Evolutionary conservation across 2,888 invertebrate genomes (phyloP).

Genomic region (Xylota segnis): DNA sequence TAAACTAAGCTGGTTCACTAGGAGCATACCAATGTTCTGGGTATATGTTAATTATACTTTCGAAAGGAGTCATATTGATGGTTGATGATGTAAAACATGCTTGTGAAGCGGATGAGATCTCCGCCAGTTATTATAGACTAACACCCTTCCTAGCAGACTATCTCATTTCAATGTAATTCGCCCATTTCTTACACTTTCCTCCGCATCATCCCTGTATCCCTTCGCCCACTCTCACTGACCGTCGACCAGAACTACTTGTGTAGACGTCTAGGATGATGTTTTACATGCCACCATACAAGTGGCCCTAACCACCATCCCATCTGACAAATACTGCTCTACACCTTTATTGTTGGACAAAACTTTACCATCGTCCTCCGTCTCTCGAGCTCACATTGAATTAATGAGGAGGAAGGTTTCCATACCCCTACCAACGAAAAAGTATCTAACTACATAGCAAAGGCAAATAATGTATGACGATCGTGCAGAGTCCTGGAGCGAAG

Average conservation of each 20-base stretch:
- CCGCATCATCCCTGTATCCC: neutral
- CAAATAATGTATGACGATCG: constrained; percentile 53
- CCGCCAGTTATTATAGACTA: no score
- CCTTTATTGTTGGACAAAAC: constrained; percentile 61
- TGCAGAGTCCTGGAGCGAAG: constrained; percentile 69
- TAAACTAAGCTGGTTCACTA: no score
- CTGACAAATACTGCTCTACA: constrained; percentile 72
- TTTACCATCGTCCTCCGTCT: constrained; percentile 1
- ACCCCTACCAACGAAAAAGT: constrained; percentile 4
- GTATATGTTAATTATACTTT: no score
- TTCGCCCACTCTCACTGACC: constrained; percentile 17
- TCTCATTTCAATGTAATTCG: constrained; percentile 27
- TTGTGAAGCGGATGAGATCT: no score
- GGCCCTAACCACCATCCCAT: constrained; percentile 39
- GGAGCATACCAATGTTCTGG: no score
- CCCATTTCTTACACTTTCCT: constrained; percentile 17
- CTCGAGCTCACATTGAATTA: constrained; percentile 41
- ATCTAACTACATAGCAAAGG: constrained; percentile 46
- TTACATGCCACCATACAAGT: constrained; percentile 73
- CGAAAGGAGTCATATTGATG: no score
- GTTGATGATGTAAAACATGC: no score
- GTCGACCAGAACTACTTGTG: constrained; percentile 53
- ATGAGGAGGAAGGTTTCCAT: constrained; percentile 53
- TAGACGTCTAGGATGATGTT: constrained; percentile 71
- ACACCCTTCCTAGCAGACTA: no score